phyloP scores from a whole-genome alignment of 2,113 vertebrate species.

The Pachyramphus minor region DNA sequence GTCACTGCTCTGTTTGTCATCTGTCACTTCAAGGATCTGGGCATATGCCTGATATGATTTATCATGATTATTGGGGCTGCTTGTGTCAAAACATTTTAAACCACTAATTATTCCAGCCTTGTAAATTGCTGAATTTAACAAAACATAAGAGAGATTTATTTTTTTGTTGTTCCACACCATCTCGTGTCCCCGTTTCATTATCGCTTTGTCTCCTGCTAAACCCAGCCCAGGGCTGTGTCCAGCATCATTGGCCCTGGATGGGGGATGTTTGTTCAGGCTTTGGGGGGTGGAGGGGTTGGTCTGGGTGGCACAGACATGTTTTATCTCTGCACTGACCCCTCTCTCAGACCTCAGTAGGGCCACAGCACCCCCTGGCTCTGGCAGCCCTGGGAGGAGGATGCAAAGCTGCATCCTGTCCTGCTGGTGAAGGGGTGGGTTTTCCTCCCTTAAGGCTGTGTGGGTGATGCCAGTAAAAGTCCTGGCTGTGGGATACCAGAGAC shows the following conservation, averaged over 20 bases:
- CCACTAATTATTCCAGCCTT: conserved; percentile 73
- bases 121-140: conserved; percentile 72
- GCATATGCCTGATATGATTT: conserved; percentile 78
- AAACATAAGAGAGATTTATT: conserved; percentile 16
- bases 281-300: neutral
- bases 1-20: conserved; percentile 81
- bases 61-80: conserved; percentile 67
- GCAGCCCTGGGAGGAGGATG: neutral
- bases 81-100: conserved; percentile 74
- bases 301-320: neutral
- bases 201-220: neutral
- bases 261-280: neutral
- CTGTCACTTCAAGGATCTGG: conserved; percentile 79
- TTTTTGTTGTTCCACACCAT: neutral
- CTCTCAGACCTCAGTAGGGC: neutral
- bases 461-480: neutral
- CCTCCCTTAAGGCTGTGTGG: neutral
- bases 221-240: neutral
- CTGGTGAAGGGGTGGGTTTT: neutral
- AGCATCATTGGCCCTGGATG: fast-evolving
- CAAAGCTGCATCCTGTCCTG: fast-evolving
- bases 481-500: neutral
- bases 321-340: neutral
- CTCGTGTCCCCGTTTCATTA: neutral
- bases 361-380: fast-evolving